Evolutionary conservation across 1,140 invertebrate genomes (phyloP), one percentile per base, ranked within the genome.

Genomic region (Trinorchestia longiramus): DNA sequence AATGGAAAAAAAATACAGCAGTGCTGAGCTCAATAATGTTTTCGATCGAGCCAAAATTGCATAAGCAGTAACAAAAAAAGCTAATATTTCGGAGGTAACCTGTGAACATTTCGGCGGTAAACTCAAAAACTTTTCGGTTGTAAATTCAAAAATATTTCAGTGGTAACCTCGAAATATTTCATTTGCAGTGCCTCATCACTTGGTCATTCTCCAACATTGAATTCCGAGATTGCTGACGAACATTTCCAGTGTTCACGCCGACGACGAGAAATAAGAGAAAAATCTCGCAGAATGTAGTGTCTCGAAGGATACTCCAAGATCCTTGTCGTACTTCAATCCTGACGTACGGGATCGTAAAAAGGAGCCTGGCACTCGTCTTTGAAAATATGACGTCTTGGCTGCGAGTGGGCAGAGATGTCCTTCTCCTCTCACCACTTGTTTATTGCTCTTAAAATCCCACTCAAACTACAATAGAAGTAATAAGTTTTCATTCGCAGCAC

Each of bases 311-410:
- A 94, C 92, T 94, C 92, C 41, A 94, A 94, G 92, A 94, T 94
- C 92, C 92, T 94, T 94, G 92, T 94, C 92, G 92, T 94, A 94
- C 92, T 94, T 94, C 92, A 94, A 94, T 94, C 92, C 92, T 94
- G 44, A 94, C 92, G 92, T 94, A 94, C 92, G 92, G 40, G 43
- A 42, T 94, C 92, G 43, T 94, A 94, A 94, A 94, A 43, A 45
- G 92, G 43, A 94, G 92, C 6, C 92, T 94, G 92, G 92, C 92
- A 94, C 92, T 94, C 92, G 92, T 47, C 43, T 42, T 94, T 94
- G 92, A 43, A 94, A 94, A 94, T 94, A 94, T 94, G 92, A 43
- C 44, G 92, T 42, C 88, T 90, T 42, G 88, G 43, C 41, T 90
- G 41, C 88, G 88, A 90, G 88, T 90, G 88, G 41, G 41, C n/a